Percentiles rank a stretch among this genome's conserved stretches.
Evolutionary conservation across 1,140 invertebrate genomes (phyloP).

Genomic region (Lineus longissimus): DNA sequence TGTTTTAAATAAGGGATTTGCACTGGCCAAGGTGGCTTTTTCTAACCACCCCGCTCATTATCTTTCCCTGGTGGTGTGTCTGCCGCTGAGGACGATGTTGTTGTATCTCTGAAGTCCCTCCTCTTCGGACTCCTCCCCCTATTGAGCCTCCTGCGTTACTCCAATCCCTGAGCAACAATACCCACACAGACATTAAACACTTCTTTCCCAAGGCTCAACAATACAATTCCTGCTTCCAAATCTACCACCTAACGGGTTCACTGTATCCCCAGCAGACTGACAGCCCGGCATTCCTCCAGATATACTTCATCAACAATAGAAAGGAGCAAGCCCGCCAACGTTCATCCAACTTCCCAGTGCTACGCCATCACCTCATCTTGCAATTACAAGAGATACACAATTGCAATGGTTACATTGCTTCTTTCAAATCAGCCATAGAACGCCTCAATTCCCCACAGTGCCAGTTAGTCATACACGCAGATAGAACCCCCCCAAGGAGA

Average conservation of each 20-base stretch:
- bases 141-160: not conserved
- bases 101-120: too few relatives aligned
- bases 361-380: not conserved
- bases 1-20: too few relatives aligned
- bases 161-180: not conserved
- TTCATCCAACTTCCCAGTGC: too few relatives aligned
- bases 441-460: not conserved
- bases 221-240: not conserved
- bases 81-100: too few relatives aligned
- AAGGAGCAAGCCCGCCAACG: too few relatives aligned
- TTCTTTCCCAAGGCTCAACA: constrained; percentile 3
- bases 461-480: not conserved
- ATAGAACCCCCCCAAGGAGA: not conserved
- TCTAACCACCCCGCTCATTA: too few relatives aligned
- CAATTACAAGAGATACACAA: not conserved
- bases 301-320: too few relatives aligned
- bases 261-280: not conserved
- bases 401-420: not conserved
- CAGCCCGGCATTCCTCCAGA: not conserved
- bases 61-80: too few relatives aligned
- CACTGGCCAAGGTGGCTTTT: too few relatives aligned
- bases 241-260: not conserved
- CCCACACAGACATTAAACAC: not conserved
- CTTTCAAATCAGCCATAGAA: not conserved
- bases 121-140: not conserved